These are phyloP conservation scores for Corythaixoides concolor DNA, from an alignment of 2,113 vertebrate genomes.

Conservation along the genomic window DNA sequence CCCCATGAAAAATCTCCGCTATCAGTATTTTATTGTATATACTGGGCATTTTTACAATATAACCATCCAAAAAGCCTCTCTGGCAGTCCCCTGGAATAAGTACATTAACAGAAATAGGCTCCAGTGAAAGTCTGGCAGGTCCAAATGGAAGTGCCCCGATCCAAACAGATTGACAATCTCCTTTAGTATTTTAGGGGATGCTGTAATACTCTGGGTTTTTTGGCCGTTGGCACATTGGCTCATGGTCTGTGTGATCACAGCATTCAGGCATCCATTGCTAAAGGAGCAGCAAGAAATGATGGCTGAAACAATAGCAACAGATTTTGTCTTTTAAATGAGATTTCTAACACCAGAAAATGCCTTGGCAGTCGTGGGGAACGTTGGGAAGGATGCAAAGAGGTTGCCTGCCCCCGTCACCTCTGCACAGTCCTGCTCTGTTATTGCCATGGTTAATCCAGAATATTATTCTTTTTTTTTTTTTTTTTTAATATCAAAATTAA, in stretches of 20 bases:
- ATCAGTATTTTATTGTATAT: neutral
- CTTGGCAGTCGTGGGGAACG: neutral
- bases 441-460: neutral
- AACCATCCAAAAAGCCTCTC: neutral
- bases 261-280: neutral
- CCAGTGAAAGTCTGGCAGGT: neutral
- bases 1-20: neutral
- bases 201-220: neutral
- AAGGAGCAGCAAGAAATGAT: neutral
- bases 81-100: neutral
- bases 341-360: rapidly evolving
- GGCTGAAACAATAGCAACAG: neutral
- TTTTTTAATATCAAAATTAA: neutral
- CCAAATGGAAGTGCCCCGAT: neutral
- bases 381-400: neutral
- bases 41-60: neutral
- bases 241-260: neutral
- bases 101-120: neutral
- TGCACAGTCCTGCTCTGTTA: neutral
- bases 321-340: neutral
- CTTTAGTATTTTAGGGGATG: neutral
- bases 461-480: too few species aligned
- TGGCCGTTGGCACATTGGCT: too few species aligned
- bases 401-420: neutral
- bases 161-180: neutral